These are phyloP conservation scores for Carettochelys insculpta DNA, from an alignment of 2,113 vertebrate genomes.

Conservation along the genomic window DNA sequence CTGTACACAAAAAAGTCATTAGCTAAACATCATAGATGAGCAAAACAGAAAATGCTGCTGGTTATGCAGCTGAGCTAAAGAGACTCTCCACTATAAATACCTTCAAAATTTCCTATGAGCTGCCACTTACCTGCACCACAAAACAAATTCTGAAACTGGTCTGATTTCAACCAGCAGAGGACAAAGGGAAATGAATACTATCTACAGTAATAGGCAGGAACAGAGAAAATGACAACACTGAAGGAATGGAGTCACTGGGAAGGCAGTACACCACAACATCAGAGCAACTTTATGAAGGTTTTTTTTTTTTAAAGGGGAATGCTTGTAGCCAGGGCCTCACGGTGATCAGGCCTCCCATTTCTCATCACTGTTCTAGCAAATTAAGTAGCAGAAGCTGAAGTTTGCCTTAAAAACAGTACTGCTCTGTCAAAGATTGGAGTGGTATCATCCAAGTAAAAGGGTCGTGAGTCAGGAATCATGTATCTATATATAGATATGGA, in stretches of 20 bases:
- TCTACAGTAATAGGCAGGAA: fast-evolving
- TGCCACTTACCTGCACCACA: neutral
- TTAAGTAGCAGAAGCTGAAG: too few relatives aligned
- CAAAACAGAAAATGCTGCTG: neutral
- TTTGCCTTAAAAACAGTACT: neutral
- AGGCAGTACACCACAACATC: neutral
- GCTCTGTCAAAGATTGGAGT: neutral
- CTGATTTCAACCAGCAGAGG: neutral
- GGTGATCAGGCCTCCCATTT: neutral
- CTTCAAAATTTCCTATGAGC: neutral
- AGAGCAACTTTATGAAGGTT: neutral
- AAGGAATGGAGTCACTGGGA: neutral
- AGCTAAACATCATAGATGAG: slow-evolving; percentile 33
- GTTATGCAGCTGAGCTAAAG: slow-evolving; percentile 1
- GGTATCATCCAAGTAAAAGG: neutral
- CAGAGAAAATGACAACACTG: neutral
- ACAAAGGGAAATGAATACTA: neutral
- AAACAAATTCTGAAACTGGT: neutral
- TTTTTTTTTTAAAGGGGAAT: neutral
- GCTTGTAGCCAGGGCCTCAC: neutral
- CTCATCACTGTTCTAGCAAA: too few relatives aligned
- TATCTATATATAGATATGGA: too few relatives aligned
- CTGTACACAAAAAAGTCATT: slow-evolving; percentile 4
- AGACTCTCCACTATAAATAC: neutral
- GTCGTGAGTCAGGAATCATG: neutral